Percentiles rank a stretch among this genome's conserved stretches.
Evolutionary conservation across 2,797 vertebrate species (phyloP).

Genomic region (Champsocephalus gunnari): DNA sequence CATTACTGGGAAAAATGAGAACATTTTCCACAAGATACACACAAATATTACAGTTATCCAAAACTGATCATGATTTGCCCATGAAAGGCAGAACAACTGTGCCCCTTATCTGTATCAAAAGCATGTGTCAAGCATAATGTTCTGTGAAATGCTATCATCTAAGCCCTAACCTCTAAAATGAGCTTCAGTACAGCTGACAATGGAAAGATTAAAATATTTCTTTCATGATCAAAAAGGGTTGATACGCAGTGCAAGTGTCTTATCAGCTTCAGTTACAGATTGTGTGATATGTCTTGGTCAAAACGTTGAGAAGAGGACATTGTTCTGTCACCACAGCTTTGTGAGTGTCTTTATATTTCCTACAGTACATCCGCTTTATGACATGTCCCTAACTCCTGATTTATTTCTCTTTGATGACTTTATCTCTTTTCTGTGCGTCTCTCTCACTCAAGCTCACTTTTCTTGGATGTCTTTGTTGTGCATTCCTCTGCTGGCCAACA

Average conservation of each 20-base stretch:
- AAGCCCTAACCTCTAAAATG: not conserved
- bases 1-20: constrained; percentile 56
- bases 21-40: constrained; percentile 25
- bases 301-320: constrained; percentile 17
- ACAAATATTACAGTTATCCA: constrained; percentile 28
- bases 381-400: not conserved
- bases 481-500: constrained; percentile 15
- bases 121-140: not conserved
- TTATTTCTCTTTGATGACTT: not conserved
- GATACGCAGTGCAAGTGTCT: constrained; percentile 18
- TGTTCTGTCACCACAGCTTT: constrained; percentile 7
- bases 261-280: constrained; percentile 17
- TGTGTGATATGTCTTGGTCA: constrained; percentile 27
- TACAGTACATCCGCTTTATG: not conserved
- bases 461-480: constrained; percentile 29
- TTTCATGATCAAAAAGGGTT: constrained; percentile 1
- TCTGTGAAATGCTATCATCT: constrained; percentile 13
- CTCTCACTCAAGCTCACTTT: constrained; percentile 12
- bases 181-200: not conserved
- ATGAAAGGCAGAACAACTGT: constrained; percentile 17
- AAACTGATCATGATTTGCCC: constrained; percentile 39
- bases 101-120: constrained; percentile 21
- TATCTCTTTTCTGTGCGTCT: constrained; percentile 19
- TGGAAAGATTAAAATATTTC: constrained; percentile 7
- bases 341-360: not conserved